Conservation (phyloP, 2,888 invertebrate species). For the Eledona agricola region DNA sequence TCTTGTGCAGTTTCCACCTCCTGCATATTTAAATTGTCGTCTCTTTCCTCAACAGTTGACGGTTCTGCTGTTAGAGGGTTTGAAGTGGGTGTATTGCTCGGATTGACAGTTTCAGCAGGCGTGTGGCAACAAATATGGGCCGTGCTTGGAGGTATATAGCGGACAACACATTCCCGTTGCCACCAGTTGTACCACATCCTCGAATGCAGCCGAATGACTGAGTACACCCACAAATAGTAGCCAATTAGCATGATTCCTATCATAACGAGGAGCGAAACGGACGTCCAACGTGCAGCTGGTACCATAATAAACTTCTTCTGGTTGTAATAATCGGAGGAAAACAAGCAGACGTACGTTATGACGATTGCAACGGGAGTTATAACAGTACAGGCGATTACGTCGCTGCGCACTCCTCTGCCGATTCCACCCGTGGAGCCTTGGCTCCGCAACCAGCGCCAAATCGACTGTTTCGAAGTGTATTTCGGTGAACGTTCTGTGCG, state of each 20-base stretch:
- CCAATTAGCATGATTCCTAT: conserved; percentile 64
- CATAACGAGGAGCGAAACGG: conserved; percentile 63
- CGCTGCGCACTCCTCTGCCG: conserved; percentile 61
- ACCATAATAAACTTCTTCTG: conserved; percentile 62
- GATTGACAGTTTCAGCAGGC: conserved; percentile 7
- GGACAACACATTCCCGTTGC: conserved; percentile 65
- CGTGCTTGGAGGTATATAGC: conserved; percentile 56
- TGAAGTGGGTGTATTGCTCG: conserved; percentile 21
- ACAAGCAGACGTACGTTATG: conserved; percentile 65
- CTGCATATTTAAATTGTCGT: too few relatives aligned
- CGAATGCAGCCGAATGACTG: conserved; percentile 63
- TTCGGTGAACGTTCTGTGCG: conserved; percentile 71
- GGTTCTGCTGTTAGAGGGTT: background rate
- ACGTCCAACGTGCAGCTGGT: conserved; percentile 64
- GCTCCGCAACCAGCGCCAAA: conserved; percentile 68
- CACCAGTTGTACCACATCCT: conserved; percentile 67
- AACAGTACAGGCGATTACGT: conserved; percentile 66
- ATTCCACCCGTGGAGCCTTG: conserved; percentile 52
- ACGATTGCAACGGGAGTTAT: conserved; percentile 68
- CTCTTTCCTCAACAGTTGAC: conserved; percentile 3
- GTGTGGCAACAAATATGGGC: conserved; percentile 12
- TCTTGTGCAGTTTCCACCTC: too few relatives aligned
- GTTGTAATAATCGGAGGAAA: conserved; percentile 65
- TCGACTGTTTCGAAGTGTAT: conserved; percentile 67
- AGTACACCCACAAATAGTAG: conserved; percentile 65